Evolutionary conservation across 2,888 invertebrate species (phyloP), one percentile per base, ranked within the genome.

Genomic region (Melieria crassipennis): DNA sequence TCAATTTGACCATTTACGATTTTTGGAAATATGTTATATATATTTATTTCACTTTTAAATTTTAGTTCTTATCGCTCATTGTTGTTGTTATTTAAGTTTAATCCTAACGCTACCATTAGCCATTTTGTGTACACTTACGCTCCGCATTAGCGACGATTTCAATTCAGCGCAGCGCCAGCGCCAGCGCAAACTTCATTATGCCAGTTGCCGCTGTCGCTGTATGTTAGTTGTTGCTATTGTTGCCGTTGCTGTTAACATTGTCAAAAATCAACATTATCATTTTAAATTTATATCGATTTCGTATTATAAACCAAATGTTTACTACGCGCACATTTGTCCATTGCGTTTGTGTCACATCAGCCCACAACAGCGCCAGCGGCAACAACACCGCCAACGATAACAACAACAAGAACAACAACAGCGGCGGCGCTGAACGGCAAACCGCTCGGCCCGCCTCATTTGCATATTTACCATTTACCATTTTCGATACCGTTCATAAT

Each of bases 201-300:
- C 7, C 56, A 56, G n/a, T 56, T n/a, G 56, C 46, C 5, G 6
- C 43, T n/a, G n/a, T 45, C 13, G 61, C 11, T 45, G 13, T 43
- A n/a, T n/a, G n/a, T n/a, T n/a, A 4, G 30, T n/a, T 43, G 11
- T 30, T 11, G 45, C 43, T 42, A 4, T 42, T 60, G 60, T 4
- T 42, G 30, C n/a, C 11, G 42, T 43, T 61, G 43, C 46, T 68
- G 46, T 52, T 42, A 52, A n/a, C 30, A 13, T 55, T 63, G 47
- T 64, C 50, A 7, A 55, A 42, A n/a, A 56, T 58, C 52, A 64
- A 57, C 55, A 70, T 65, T 48, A 69, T 77, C 78, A 79, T 80
- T 81, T 82, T 80, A 62, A 61, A 81, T 81, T 82, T 81, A 82
- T 82, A 82, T 82, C 79, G 81, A 81, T 81, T 82, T 82, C 81